Base-by-base conservation (phyloP, 2,113 vertebrate genomes). In the Candoia aspera region DNA sequence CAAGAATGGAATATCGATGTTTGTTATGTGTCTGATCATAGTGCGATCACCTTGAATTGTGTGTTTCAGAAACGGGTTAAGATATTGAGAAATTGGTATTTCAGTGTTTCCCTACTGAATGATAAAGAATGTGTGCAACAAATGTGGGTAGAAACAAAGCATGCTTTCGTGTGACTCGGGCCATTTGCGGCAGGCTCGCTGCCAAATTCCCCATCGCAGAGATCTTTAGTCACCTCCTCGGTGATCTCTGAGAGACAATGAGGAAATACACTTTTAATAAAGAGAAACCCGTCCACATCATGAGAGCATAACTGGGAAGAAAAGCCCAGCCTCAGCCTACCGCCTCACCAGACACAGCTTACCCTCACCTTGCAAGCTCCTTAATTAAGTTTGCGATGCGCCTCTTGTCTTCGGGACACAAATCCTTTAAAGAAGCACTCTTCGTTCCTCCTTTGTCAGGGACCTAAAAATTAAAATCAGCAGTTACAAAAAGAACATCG, bases 361-460 rank as follows among this genome's bases (percentile, higher is more conserved):
- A 94, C 85, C 94, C 94, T 97, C 96, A 99, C 99, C 98, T 99
- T 93, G 99, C 99, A 95, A 99, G 98, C 97, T 99, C 99, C 97
- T 99, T 98, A 95, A 99, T 98, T 96, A 99, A 98, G 95, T 98
- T 99, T 84, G 99, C 99, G 96, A 99, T 99, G 92, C 99, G 98
- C 87, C 98, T 98, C 96, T 99, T 99, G 97, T 99, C 99, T 97
- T 99, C 99, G 68, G 98, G 98, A 97, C 99, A 99, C 95, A 99
- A 98, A 97, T 99, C 99, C 94, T 99, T 99, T 94, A 99, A 95
- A 93, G 98, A 98, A 92, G 98, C 97, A 94, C 97, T 98, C 93
- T 97, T 98, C 88, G 93, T 93, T 94, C 95, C 96, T 94, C 85
- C 94, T 58, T 97, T 97, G 93, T 94, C 96, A 91, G 97, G 88